phyloP scores from a whole-genome alignment of 2,888 invertebrate species.

The Amblyjoppa fuscipennis region DNA sequence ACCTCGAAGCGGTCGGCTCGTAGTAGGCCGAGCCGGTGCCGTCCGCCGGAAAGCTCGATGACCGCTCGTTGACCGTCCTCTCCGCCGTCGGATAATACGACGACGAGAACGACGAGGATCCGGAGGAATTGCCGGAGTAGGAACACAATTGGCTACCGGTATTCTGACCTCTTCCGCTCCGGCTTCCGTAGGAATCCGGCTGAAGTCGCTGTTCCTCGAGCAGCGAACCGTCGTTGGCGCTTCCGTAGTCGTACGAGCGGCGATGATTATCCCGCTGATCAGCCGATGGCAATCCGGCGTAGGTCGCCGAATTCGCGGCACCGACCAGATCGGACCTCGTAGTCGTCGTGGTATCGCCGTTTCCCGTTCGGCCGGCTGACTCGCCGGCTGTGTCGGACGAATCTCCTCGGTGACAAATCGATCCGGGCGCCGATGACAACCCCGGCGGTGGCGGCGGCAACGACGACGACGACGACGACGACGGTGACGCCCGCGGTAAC shows the following conservation, averaged over 20 bases:
- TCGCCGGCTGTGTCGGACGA: not conserved
- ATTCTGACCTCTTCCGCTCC: not conserved
- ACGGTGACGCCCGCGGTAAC: slow-evolving; percentile 8
- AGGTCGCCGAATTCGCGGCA: not conserved
- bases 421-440: slow-evolving; percentile 58
- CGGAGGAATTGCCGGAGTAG: slow-evolving; percentile 46
- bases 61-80: slow-evolving; percentile 31
- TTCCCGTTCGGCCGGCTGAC: slow-evolving; percentile 30
- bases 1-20: slow-evolving; percentile 42
- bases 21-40: slow-evolving; percentile 25
- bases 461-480: slow-evolving; percentile 58
- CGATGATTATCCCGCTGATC: slow-evolving; percentile 15
- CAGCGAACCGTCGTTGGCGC: not conserved
- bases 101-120: slow-evolving; percentile 46
- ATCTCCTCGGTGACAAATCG: slow-evolving; percentile 42
- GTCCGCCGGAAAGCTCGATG: slow-evolving; percentile 59
- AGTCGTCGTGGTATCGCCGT: slow-evolving; percentile 54
- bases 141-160: slow-evolving; percentile 9
- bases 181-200: slow-evolving; percentile 1
- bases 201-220: not conserved
- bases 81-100: slow-evolving; percentile 14
- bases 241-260: not conserved
- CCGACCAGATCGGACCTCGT: not conserved
- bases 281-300: not conserved
- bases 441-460: slow-evolving; percentile 18